Percentiles rank a stretch among this genome's conserved stretches.
phyloP scores from a whole-genome alignment of 2,113 vertebrate genomes.

The Leptodactylus fuscus region DNA sequence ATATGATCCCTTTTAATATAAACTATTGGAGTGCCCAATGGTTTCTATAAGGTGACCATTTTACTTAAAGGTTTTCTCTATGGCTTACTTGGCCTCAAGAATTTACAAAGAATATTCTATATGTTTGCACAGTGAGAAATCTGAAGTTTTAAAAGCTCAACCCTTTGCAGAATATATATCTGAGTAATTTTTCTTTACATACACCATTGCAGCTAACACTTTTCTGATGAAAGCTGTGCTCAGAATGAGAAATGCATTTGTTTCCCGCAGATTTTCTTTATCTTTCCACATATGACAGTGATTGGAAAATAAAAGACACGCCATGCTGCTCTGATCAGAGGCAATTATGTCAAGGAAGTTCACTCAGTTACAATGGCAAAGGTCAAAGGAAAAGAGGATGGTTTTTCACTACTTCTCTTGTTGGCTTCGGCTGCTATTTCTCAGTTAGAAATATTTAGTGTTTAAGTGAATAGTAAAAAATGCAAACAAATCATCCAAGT shows the following conservation, averaged over 20 bases:
- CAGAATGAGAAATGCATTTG: neutral
- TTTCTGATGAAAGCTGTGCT: neutral
- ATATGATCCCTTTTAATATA: no score
- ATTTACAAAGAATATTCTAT: no score
- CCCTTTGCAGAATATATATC: no score
- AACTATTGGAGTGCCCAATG: no score
- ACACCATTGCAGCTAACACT: neutral
- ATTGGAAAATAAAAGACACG: conserved; percentile 24
- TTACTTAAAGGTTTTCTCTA: no score
- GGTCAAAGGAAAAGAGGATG: conserved; percentile 26
- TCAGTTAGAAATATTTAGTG: neutral
- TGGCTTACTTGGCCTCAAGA: no score
- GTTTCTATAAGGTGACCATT: no score
- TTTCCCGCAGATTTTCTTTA: neutral
- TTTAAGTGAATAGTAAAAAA: neutral
- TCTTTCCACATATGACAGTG: conserved; percentile 8
- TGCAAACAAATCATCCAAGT: neutral
- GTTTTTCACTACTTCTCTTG: neutral
- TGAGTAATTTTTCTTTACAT: neutral
- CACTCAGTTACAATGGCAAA: conserved; percentile 42
- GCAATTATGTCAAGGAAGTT: conserved; percentile 43
- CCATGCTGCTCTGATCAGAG: conserved; percentile 48
- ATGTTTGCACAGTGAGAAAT: neutral
- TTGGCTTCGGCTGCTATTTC: conserved; percentile 3
- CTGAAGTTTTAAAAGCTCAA: neutral